Base-by-base conservation (phyloP, 2,888 invertebrate genomes). In the Thumatha senex region DNA sequence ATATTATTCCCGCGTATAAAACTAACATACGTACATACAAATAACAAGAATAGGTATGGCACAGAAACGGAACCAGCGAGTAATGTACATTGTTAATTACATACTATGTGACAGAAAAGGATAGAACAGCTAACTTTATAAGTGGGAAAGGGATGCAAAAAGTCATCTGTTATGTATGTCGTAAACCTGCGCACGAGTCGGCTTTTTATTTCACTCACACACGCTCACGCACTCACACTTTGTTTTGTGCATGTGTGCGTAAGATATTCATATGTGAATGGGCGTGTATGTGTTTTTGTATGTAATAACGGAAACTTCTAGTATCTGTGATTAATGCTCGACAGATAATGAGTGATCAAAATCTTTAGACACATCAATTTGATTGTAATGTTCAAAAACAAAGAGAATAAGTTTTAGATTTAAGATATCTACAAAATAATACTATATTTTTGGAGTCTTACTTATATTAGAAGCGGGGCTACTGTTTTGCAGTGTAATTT, bases 251-350 rank as follows among this genome's bases (percentile, higher is more conserved):
- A 30, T 39, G 29, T 39, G 14, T 42, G 30, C 38, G 8, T 43
- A 15, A 42, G 43, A 15, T 38, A 51, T 55, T 56, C 61, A 61
- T 54, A 63, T n/a, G n/a, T 42, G 53, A 55, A 47, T 54, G 57
- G 68, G 66, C 7, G 8, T 34, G 29, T 40, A 46, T 56, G 51
- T 63, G 57, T 64, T 54, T 62, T 45, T 40, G 33, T 54, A 40
- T 56, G 43, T 63, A 66, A 74, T 78, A 83, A 82, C 83, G 84
- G 88, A 86, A 84, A 81, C 81, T 84, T 86, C 85, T 85, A 82
- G 80, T 67, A 64, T 67, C 53, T 66, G 58, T 74, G 79, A 82
- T 78, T 72, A 69, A 80, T 79, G 74, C 72, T 76, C 80, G 84
- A 82, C 82, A 82, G 76, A 72, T 59, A 65, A 68, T 59, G 58